Percentiles rank a stretch among this genome's conserved stretches.
Evolutionary conservation across 2,888 invertebrate genomes (phyloP).

Genomic region (Synergus itoensis): DNA sequence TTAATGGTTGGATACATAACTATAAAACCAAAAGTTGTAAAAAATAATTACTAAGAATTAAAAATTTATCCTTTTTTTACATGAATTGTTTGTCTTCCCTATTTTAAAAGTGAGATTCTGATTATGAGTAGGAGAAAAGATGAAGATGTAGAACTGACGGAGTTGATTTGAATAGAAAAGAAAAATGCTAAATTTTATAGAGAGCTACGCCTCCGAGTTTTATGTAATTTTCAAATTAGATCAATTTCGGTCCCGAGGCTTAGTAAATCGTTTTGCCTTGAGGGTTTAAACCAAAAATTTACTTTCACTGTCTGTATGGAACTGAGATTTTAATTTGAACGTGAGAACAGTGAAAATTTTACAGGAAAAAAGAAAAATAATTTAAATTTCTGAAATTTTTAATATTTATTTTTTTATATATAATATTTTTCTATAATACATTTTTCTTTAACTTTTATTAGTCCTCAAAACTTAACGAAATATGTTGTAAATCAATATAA

Average conservation of each 20-base stretch:
- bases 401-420: too few species aligned
- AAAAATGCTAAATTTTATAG: not conserved
- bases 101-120: not conserved
- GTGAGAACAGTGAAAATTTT: too few species aligned
- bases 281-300: not conserved
- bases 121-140: too few species aligned
- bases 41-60: too few species aligned
- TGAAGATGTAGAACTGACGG: too few species aligned
- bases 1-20: not conserved
- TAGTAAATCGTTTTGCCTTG: not conserved
- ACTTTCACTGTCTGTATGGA: not conserved
- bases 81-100: too few species aligned
- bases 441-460: not conserved
- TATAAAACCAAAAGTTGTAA: not conserved
- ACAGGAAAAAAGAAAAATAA: too few species aligned
- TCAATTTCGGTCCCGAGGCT: slow-evolving; percentile 11
- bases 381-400: too few species aligned
- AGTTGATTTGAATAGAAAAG: not conserved
- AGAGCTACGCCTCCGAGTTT: not conserved
- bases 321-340: not conserved
- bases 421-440: too few species aligned
- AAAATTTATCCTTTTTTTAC: too few species aligned
- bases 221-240: slow-evolving; percentile 26
- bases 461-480: not conserved
- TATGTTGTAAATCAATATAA: not conserved